Percentiles rank a stretch among this genome's conserved stretches.
These are phyloP conservation scores for Malthinus flaveolus DNA, from an alignment of 2,888 invertebrate species.

Conservation along the genomic window DNA sequence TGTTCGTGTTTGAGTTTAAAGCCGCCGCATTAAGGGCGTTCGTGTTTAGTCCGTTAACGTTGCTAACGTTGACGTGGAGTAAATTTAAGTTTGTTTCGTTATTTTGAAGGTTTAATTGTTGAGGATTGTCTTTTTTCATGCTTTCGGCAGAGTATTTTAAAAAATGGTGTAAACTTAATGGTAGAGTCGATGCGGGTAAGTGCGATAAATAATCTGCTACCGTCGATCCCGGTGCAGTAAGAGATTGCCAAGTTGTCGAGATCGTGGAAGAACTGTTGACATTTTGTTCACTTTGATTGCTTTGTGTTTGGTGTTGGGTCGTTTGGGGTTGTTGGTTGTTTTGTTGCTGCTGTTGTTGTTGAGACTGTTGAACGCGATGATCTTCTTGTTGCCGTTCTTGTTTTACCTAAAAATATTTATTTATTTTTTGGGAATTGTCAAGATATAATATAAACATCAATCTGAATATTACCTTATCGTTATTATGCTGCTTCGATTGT, in stretches of 20 bases:
- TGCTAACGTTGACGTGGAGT: slow-evolving; percentile 41
- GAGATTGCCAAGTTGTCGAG: slow-evolving; percentile 71
- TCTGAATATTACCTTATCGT: slow-evolving; percentile 46
- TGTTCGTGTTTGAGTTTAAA: slow-evolving; percentile 36
- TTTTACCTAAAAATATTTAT: slow-evolving; percentile 33
- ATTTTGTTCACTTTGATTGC: slow-evolving; percentile 50
- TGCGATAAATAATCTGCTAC: slow-evolving; percentile 86
- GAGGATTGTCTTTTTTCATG: slow-evolving; percentile 72
- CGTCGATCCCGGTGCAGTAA: slow-evolving; percentile 68
- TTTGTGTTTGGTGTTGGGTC: slow-evolving; percentile 35
- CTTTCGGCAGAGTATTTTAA: slow-evolving; percentile 80
- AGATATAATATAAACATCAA: not conserved
- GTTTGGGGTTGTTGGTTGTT: slow-evolving; percentile 35
- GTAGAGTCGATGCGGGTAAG: slow-evolving; percentile 71
- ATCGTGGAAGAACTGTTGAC: slow-evolving; percentile 55
- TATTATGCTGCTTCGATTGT: slow-evolving; percentile 36
- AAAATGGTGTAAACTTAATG: slow-evolving; percentile 80
- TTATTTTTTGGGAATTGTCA: not conserved
- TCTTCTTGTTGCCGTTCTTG: slow-evolving; percentile 40
- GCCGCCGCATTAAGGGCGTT: slow-evolving; percentile 35
- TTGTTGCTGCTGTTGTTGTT: slow-evolving; percentile 34
- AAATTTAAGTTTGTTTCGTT: slow-evolving; percentile 46
- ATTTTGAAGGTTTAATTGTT: slow-evolving; percentile 40
- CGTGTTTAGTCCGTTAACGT: slow-evolving; percentile 47
- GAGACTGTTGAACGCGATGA: slow-evolving; percentile 32